Conservation (phyloP, 2,797 vertebrate species). For the Rhabdophis nuchalis region DNA sequence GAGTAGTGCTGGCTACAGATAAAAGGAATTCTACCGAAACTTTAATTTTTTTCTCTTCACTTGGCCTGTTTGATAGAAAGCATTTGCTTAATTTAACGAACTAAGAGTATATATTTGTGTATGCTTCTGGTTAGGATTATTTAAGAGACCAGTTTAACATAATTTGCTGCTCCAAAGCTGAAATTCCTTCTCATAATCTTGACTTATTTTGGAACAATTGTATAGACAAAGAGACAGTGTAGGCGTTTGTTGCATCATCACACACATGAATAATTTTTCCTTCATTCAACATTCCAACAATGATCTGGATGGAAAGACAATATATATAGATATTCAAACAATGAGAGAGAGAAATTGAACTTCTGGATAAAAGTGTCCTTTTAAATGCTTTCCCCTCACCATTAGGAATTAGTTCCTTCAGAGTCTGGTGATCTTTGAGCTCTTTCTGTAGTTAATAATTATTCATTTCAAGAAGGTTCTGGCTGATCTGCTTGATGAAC, state of each 20-base stretch:
- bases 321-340: rapidly evolving
- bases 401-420: not conserved
- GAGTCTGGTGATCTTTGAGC: not conserved
- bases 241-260: not conserved
- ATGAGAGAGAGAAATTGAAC: not conserved
- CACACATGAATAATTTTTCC: not conserved
- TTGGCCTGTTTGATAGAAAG: not conserved
- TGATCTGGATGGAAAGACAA: not conserved
- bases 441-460: constrained; percentile 20
- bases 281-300: not conserved
- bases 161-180: not conserved
- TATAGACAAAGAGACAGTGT: not conserved
- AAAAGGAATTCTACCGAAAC: not conserved
- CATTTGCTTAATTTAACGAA: not conserved
- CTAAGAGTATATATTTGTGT: no score
- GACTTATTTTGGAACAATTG: not conserved
- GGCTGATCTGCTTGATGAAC: constrained; percentile 7
- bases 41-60: not conserved
- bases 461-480: constrained; percentile 1
- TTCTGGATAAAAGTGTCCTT: not conserved
- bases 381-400: constrained; percentile 10
- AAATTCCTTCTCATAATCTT: not conserved
- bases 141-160: not conserved
- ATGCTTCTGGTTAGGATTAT: not conserved
- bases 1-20: not conserved